phyloP scores from a whole-genome alignment of 2,888 invertebrate genomes.

The Oxyteleia sp. region DNA sequence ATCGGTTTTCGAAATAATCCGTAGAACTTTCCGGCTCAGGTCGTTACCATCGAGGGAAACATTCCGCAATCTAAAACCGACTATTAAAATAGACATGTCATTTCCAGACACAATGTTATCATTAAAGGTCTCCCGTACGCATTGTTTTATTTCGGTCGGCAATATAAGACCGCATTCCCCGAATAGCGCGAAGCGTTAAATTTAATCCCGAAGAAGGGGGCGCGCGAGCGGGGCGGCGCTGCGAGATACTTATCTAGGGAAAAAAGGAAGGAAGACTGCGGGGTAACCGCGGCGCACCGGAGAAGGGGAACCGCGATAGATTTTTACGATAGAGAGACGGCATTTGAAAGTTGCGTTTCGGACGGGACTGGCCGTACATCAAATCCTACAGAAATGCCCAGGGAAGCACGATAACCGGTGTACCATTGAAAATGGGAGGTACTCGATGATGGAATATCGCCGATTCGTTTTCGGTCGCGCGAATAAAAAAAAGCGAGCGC shows the following conservation, averaged over 20 bases:
- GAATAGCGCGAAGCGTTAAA: slow-evolving; percentile 54
- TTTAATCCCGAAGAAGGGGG: slow-evolving; percentile 58
- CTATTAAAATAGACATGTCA: too few relatives aligned
- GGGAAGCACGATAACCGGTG: slow-evolving; percentile 72
- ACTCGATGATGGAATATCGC: slow-evolving; percentile 68
- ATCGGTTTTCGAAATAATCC: too few relatives aligned
- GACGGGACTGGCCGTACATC: slow-evolving; percentile 68
- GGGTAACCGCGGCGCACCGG: too few relatives aligned
- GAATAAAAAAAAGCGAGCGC: slow-evolving; percentile 54
- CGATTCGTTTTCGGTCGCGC: slow-evolving; percentile 65
- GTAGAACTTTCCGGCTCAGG: too few relatives aligned
- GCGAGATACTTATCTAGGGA: slow-evolving; percentile 56
- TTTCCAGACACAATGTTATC: slow-evolving; percentile 51
- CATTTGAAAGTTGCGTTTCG: slow-evolving; percentile 68
- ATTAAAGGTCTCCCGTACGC: slow-evolving; percentile 34
- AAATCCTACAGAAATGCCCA: slow-evolving; percentile 63
- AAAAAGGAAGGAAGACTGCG: slow-evolving; percentile 41
- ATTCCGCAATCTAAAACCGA: too few relatives aligned
- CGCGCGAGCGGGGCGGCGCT: background rate
- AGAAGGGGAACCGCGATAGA: slow-evolving; percentile 53
- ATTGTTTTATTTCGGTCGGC: slow-evolving; percentile 59
- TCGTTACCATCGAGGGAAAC: too few relatives aligned
- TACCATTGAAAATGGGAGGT: slow-evolving; percentile 67
- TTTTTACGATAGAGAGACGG: slow-evolving; percentile 68
- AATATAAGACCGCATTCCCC: slow-evolving; percentile 52